phyloP scores from a whole-genome alignment of 2,113 vertebrate species.

The Neofelis nebulosa region DNA sequence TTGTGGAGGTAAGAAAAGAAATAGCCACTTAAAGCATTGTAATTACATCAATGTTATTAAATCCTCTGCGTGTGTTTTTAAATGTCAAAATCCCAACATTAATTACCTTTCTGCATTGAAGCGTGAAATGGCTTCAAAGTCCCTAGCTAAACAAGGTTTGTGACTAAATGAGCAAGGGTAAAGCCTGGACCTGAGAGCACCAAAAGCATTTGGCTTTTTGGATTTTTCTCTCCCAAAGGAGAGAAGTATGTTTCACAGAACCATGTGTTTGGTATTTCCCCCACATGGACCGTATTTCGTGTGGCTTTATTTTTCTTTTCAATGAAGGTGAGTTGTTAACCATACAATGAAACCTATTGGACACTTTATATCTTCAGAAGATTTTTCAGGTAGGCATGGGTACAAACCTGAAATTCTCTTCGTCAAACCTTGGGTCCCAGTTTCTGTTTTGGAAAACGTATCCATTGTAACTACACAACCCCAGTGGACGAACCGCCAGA shows the following conservation, averaged over 20 bases:
- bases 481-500: neutral
- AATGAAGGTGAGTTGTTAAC: slow-evolving; percentile 4
- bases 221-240: neutral
- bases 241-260: slow-evolving; percentile 4
- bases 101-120: slow-evolving; percentile 71
- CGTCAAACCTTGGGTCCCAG: neutral
- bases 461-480: neutral
- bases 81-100: slow-evolving; percentile 71
- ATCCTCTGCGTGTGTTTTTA: slow-evolving; percentile 61
- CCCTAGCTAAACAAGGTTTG: slow-evolving; percentile 61
- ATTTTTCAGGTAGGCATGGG: slow-evolving; percentile 5
- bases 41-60: slow-evolving; percentile 75
- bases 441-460: slow-evolving; percentile 20
- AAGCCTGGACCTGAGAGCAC: neutral
- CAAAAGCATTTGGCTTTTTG: neutral
- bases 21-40: slow-evolving; percentile 64
- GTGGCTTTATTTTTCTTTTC: slow-evolving; percentile 37
- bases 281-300: neutral
- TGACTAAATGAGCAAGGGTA: slow-evolving; percentile 50
- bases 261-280: slow-evolving; percentile 12
- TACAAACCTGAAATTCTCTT: neutral
- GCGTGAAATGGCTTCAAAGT: slow-evolving; percentile 71
- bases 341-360: slow-evolving; percentile 17
- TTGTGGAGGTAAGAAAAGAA: slow-evolving; percentile 65
- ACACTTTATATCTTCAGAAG: slow-evolving; percentile 4